Base-by-base conservation (phyloP, 2,888 invertebrate genomes). In the Drosophila aldrichi region DNA sequence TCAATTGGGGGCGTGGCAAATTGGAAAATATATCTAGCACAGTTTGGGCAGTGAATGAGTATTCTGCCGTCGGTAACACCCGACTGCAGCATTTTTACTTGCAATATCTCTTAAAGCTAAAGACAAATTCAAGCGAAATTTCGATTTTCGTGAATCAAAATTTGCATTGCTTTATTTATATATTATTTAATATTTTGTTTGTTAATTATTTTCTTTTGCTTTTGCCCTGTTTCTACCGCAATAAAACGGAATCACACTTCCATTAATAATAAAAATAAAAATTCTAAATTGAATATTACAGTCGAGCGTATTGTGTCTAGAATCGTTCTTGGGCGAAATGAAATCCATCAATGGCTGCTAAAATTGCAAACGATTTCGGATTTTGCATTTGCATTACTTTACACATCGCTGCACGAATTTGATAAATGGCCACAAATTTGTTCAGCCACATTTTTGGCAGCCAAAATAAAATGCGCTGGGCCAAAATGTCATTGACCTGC, bases 401-500 rank as follows among this genome's bases (percentile, higher is more conserved):
- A 58, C 80, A 72, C 73, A 75, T 65, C 64, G 65, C 25, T 82
- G 80, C 70, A 77, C 69, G 70, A 73, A 52, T 85, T 82, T 76
- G 82, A 85, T 82, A 76, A 76, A 85, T 83, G 59, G 52, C n/a
- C 57, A 20, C 22, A 36, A 43, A 75, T 66, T 65, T 59, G 67
- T 38, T 18, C 34, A 6, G 25, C 29, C 29, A 61, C 54, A 70
- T 54, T 61, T 65, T 67, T 66, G 63, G 44, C 57, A 65, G 46
- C 55, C 36, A 56, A 61, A 68, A 70, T 77, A 62, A 78, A 72
- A 70, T 79, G 62, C 52, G 54, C 55, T 74, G 65, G 48, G 62
- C 46, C 44, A 36, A 66, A 74, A 78, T 73, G 78, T 57, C 72
- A 70, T 70, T 85, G 86, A 85, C 78, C 78, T 68, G 78, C 59